A percentile compares a stretch with the other conserved stretches of the same genome.
Conservation (phyloP, 2,113 vertebrate genomes). For the Lagopus muta region DNA sequence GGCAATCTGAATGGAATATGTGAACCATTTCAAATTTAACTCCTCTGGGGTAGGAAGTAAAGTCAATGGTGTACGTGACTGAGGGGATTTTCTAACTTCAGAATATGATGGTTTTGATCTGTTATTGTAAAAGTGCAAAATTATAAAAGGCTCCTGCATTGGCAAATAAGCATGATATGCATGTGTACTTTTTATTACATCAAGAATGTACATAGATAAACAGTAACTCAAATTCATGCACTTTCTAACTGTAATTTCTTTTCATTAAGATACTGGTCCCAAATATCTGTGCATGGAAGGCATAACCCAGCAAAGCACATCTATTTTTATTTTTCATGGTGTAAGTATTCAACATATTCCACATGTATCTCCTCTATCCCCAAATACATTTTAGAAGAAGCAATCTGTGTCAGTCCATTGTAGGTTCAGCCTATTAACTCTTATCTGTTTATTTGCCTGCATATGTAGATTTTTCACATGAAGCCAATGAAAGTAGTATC, state of each 20-base stretch:
- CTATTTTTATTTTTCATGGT: neutral
- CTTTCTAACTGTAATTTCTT: neutral
- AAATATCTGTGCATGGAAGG: neutral
- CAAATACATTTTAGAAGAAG: neutral
- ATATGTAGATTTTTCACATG: neutral
- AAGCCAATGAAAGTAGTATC: conserved; percentile 54
- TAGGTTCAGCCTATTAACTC: neutral
- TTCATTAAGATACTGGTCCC: neutral
- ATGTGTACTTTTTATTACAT: neutral
- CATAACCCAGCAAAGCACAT: neutral
- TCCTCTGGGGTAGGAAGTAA: neutral
- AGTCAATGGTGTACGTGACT: neutral
- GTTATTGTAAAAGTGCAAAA: neutral
- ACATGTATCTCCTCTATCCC: neutral
- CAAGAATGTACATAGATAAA: neutral
- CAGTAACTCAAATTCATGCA: neutral
- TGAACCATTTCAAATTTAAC: conserved; percentile 10
- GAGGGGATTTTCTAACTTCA: conserved; percentile 27
- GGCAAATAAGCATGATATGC: neutral
- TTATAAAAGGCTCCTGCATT: neutral
- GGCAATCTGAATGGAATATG: conserved; percentile 13
- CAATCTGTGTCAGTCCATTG: neutral
- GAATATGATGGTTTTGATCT: neutral
- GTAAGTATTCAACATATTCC: neutral
- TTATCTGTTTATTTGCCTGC: conserved; percentile 27